These are phyloP conservation scores for Eupeodes corollae DNA, from an alignment of 1,140 invertebrate genomes.

Conservation along the genomic window DNA sequence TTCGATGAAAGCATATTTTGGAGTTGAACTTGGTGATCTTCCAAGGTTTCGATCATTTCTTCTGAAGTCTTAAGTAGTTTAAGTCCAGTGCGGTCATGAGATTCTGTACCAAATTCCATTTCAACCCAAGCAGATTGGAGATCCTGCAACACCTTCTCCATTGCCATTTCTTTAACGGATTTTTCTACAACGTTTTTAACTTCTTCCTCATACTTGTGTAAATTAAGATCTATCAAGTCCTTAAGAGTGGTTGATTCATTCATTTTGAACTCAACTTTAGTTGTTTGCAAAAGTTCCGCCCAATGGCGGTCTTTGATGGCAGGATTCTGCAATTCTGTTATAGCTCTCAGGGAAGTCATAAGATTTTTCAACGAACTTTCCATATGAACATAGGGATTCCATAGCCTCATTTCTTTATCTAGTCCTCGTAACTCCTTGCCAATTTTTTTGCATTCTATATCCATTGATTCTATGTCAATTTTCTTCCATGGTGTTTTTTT, in stretches of 20 bases:
- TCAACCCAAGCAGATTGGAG: conserved; percentile 69
- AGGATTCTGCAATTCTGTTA: conserved; percentile 87
- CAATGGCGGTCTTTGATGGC: conserved; percentile 87
- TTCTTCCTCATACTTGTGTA: conserved; percentile 88
- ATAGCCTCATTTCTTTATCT: conserved; percentile 77
- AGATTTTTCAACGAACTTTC: conserved; percentile 73
- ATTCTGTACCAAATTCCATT: conserved; percentile 73
- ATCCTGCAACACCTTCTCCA: conserved; percentile 76
- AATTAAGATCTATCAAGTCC: conserved; percentile 72
- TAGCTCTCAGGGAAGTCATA: conserved; percentile 74
- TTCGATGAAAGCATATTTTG: conserved; percentile 91
- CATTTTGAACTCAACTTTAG: conserved; percentile 67
- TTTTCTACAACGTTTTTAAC: conserved; percentile 92
- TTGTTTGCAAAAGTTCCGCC: conserved; percentile 84
- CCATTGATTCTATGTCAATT: conserved; percentile 88
- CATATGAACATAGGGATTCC: conserved; percentile 53
- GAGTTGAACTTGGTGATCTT: conserved; percentile 89
- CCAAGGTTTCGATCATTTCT: conserved; percentile 82
- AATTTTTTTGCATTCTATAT: conserved; percentile 87
- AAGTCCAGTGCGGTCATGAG: conserved; percentile 67
- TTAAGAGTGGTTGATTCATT: conserved; percentile 66
- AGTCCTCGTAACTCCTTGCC: conserved; percentile 70
- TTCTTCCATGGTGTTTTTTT: conserved; percentile 85
- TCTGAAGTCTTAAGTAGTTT: conserved; percentile 70
- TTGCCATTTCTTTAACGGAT: conserved; percentile 87